Base-by-base conservation (phyloP, 2,888 invertebrate genomes). In the Hesperia comma region DNA sequence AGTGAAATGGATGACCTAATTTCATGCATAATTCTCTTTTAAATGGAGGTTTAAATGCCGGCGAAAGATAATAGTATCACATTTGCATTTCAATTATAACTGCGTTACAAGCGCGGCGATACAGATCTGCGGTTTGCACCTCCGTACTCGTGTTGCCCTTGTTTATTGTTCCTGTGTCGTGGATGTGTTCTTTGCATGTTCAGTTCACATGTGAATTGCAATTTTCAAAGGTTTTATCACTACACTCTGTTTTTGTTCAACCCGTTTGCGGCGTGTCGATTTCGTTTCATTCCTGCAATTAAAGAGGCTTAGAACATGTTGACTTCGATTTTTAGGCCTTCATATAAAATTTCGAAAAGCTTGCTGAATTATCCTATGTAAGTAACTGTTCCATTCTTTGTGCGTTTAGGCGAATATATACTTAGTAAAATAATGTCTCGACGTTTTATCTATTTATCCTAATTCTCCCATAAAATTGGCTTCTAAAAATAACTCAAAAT, bases 51-150 rank as follows among this genome's bases (percentile, higher is more conserved):
- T 58, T 64, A 53, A 64, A 64, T 51, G 56, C 57, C 56, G 58
- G 63, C 37, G 63, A 63, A 64, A 58, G 57, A 64, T 58, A 64
- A 64, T 64, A 58, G 64, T 64, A 53, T 58, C 64, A 32, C 57
- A 64, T 64, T 64, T 64, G 64, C 64, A 64, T 64, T 64, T 64
- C 57, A 64, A 64, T 64, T 58, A 57, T 64, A 58, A 64, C 57
- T 64, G 57, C 57, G 53, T 64, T 58, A 64, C 40, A 41, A 49
- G 40, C 19, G 46, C 49, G 32, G 46, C 32, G 57, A 63, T 63
- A 49, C 56, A 7, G n/a, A 63, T 56, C 63, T 63, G 54, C 41
- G 61, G 61, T 53, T 61, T 61, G 61, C 61, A 61, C 61, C 61
- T 61, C 21, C 19, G 49, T 21, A 41, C 46, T 61, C 40, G n/a